Evolutionary conservation across 2,113 vertebrate genomes (phyloP).

Genomic region (Platichthys flesus): DNA sequence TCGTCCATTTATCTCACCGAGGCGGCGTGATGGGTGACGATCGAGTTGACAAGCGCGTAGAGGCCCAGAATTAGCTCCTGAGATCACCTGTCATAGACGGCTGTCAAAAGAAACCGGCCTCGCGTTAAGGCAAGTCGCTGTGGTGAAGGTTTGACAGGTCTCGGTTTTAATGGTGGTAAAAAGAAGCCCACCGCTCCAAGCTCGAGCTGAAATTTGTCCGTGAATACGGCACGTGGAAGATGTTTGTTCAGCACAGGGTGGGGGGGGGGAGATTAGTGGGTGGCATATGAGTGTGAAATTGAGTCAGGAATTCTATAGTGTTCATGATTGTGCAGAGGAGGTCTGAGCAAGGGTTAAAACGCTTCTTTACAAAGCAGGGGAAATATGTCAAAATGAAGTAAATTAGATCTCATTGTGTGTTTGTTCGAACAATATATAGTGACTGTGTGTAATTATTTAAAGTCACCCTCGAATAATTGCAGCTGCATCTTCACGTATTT

Average conservation of each 20-base stretch:
- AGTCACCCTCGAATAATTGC: background rate
- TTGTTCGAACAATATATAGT: background rate
- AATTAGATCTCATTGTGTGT: slow-evolving; percentile 9
- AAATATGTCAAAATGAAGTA: background rate
- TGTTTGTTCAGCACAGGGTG: slow-evolving; percentile 33
- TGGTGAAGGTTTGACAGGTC: slow-evolving; percentile 31
- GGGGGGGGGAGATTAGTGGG: slow-evolving; percentile 21
- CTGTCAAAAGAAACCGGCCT: slow-evolving; percentile 33
- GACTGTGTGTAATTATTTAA: background rate
- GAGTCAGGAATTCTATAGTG: slow-evolving; percentile 37
- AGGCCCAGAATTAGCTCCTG: slow-evolving; percentile 52
- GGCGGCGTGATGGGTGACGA: slow-evolving; percentile 13
- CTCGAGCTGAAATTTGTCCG: slow-evolving; percentile 18
- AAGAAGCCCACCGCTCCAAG: background rate
- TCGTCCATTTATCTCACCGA: slow-evolving; percentile 32
- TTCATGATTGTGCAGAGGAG: background rate
- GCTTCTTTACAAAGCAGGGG: too few species aligned
- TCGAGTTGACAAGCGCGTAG: slow-evolving; percentile 54
- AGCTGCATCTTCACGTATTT: background rate
- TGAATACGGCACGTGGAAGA: slow-evolving; percentile 38
- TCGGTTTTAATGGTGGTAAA: slow-evolving; percentile 34
- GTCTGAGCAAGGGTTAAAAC: slow-evolving; percentile 13
- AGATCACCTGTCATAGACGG: slow-evolving; percentile 30
- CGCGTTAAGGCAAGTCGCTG: slow-evolving; percentile 9
- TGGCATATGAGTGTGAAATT: slow-evolving; percentile 58